Percentiles rank a stretch among this genome's conserved stretches.
Conservation (phyloP, 2,113 vertebrate genomes). For the Hylia prasina region DNA sequence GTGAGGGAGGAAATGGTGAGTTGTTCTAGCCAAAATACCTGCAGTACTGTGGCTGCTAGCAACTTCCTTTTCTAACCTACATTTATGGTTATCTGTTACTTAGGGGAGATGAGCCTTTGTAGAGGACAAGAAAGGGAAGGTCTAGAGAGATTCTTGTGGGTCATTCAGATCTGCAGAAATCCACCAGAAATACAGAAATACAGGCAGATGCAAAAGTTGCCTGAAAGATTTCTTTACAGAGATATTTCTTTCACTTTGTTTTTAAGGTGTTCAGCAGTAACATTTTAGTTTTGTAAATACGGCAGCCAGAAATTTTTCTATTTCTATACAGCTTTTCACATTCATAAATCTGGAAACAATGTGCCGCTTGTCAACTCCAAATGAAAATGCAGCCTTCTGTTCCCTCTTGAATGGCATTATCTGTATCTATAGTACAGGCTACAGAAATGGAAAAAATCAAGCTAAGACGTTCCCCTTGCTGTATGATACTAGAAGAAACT, state of each 20-base stretch:
- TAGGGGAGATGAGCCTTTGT: neutral
- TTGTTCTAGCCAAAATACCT: neutral
- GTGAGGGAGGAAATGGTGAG: neutral
- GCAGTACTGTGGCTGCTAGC: neutral
- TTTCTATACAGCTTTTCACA: neutral
- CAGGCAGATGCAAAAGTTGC: neutral
- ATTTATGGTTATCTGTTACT: neutral
- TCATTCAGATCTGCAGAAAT: neutral
- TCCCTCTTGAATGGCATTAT: neutral
- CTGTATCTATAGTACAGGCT: neutral
- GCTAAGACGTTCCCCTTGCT: neutral
- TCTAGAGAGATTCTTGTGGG: neutral
- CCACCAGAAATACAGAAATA: neutral
- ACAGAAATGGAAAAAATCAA: neutral
- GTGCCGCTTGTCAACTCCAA: neutral
- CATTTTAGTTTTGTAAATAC: neutral
- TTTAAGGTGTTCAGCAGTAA: neutral
- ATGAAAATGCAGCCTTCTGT: neutral
- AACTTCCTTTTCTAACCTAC: neutral
- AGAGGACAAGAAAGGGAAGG: neutral
- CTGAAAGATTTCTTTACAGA: neutral
- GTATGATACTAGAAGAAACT: neutral
- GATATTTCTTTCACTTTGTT: neutral
- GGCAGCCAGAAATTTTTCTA: neutral
- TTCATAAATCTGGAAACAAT: neutral